phyloP scores from a whole-genome alignment of 2,797 vertebrate species.

The Hybognathus amarus region DNA sequence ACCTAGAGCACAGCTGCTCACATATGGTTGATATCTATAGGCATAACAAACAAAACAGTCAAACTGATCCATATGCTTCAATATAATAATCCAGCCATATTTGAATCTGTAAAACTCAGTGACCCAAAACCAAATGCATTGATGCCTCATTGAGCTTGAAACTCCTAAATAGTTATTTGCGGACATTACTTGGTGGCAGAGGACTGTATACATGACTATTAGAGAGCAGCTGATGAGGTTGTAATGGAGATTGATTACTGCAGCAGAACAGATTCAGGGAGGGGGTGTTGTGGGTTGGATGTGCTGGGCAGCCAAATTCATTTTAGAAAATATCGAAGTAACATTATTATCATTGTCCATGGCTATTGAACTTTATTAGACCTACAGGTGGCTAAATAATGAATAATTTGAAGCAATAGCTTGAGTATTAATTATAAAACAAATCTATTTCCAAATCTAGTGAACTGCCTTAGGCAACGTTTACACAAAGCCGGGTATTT shows the following conservation, averaged over 20 bases:
- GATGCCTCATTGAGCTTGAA: constrained; percentile 23
- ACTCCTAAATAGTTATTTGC: neutral
- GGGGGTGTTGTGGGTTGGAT: constrained; percentile 15
- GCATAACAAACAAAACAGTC: constrained; percentile 7
- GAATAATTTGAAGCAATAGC: neutral
- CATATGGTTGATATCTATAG: neutral
- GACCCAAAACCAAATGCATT: constrained; percentile 16
- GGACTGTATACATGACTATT: constrained; percentile 41
- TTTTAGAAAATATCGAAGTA: constrained; percentile 10
- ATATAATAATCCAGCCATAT: neutral
- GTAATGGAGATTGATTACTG: constrained; percentile 55
- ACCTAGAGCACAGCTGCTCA: neutral
- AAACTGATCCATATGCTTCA: constrained; percentile 10
- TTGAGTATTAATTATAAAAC: neutral
- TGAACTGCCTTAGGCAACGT: too few species aligned
- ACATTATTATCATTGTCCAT: neutral
- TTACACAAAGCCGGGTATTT: too few species aligned
- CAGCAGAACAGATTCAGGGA: constrained; percentile 33
- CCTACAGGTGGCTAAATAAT: neutral
- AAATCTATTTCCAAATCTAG: neutral
- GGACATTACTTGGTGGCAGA: constrained; percentile 24
- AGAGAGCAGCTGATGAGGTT: constrained; percentile 41
- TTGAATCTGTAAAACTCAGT: neutral
- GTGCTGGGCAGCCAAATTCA: constrained; percentile 8
- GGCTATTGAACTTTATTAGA: neutral